phyloP scores from a whole-genome alignment of 2,113 vertebrate species.

The Gambusia holbrooki region DNA sequence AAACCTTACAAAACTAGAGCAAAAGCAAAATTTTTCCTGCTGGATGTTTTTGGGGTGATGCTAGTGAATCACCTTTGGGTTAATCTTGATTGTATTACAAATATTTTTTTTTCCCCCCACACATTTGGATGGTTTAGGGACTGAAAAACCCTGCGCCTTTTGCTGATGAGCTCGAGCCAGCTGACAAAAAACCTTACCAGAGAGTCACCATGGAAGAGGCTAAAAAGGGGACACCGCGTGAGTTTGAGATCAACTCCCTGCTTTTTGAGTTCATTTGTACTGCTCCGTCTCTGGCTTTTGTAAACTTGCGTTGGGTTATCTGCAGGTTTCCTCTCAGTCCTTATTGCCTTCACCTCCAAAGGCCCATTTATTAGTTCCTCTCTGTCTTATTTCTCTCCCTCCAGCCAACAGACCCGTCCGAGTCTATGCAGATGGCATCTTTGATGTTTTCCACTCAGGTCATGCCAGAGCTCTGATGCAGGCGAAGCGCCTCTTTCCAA shows the following conservation, averaged over 20 bases:
- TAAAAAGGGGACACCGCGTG: constrained; percentile 88
- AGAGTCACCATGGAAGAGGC: constrained; percentile 93
- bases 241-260: constrained; percentile 29
- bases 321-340: neutral
- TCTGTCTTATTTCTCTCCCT: constrained; percentile 31
- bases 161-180: constrained; percentile 86
- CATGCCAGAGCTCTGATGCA: constrained; percentile 98
- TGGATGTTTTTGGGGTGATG: neutral
- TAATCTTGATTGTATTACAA: neutral
- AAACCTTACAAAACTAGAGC: neutral
- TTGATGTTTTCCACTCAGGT: constrained; percentile 97
- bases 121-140: constrained; percentile 73
- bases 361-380: neutral
- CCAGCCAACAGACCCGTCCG: constrained; percentile 90
- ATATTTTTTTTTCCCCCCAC: neutral
- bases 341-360: neutral
- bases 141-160: constrained; percentile 91
- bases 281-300: neutral
- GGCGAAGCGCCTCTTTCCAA: constrained; percentile 97
- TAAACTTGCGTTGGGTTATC: neutral
- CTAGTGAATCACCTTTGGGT: neutral
- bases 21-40: neutral
- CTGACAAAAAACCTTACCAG: constrained; percentile 80
- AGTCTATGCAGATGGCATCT: constrained; percentile 98
- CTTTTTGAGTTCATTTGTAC: too few relatives aligned